These are phyloP conservation scores for Psophia crepitans DNA, from an alignment of 2,113 vertebrate genomes.

Conservation along the genomic window DNA sequence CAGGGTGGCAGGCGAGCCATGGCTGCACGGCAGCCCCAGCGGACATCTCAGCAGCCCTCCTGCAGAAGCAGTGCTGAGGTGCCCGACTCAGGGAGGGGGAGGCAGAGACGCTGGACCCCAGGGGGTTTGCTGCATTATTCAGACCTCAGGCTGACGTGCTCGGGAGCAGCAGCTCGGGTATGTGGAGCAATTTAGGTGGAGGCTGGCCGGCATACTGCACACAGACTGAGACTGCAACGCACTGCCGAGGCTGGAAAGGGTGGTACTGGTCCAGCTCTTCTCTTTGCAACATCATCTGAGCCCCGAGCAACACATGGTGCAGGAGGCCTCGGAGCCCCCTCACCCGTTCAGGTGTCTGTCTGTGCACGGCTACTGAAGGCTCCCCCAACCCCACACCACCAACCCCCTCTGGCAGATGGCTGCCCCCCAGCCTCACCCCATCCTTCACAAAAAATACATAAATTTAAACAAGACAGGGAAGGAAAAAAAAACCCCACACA, in stretches of 20 bases:
- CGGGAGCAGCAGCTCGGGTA: neutral
- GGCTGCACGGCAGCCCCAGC: neutral
- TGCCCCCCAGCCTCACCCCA: neutral
- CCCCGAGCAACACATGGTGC: accelerated
- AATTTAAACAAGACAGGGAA: neutral
- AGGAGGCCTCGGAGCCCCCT: neutral
- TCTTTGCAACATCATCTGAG: neutral
- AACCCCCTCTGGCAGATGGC: neutral
- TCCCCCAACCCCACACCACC: neutral
- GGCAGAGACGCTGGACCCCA: neutral
- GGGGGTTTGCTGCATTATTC: neutral
- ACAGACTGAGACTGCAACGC: neutral
- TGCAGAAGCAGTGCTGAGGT: neutral
- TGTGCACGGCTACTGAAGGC: neutral
- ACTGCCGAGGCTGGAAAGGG: neutral
- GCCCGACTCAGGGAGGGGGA: neutral
- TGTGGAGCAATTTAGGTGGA: neutral
- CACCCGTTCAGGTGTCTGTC: neutral
- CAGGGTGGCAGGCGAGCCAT: neutral
- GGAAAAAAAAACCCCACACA: neutral
- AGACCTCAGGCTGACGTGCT: neutral
- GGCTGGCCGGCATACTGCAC: neutral
- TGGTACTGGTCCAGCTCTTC: neutral
- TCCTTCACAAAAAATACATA: neutral
- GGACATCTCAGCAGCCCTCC: neutral